Evolutionary conservation across 2,888 invertebrate genomes (phyloP).

Genomic region (Epicampocera succincta): DNA sequence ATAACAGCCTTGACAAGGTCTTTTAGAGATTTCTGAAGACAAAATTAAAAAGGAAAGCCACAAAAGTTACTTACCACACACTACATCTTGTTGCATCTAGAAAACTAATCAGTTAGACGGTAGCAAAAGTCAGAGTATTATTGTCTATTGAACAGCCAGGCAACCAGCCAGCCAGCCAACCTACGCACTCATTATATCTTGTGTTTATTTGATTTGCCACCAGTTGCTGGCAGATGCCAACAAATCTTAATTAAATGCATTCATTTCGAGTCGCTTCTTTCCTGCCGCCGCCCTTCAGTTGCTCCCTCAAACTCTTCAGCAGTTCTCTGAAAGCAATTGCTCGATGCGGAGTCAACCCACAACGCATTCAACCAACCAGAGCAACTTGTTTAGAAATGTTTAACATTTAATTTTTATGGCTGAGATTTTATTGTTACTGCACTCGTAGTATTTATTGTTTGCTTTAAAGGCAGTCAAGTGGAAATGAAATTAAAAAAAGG

Average conservation of each 20-base stretch:
- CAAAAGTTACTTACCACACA: neutral
- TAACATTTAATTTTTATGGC: slow-evolving; percentile 31
- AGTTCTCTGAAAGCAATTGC: slow-evolving; percentile 20
- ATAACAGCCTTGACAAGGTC: slow-evolving; percentile 70
- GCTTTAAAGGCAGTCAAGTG: slow-evolving; percentile 61
- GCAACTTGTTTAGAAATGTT: slow-evolving; percentile 52
- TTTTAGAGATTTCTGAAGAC: slow-evolving; percentile 55
- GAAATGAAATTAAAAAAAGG: slow-evolving; percentile 56
- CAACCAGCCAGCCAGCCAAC: no score
- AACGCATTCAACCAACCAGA: slow-evolving; percentile 38
- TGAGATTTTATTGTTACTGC: slow-evolving; percentile 49
- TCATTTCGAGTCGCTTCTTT: slow-evolving; percentile 45
- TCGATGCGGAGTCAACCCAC: neutral
- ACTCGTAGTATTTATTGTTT: slow-evolving; percentile 53
- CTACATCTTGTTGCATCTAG: neutral
- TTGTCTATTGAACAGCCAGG: slow-evolving; percentile 32
- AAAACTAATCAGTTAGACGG: slow-evolving; percentile 8
- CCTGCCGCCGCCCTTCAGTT: slow-evolving; percentile 32
- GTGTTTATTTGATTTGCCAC: slow-evolving; percentile 38
- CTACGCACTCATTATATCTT: slow-evolving; percentile 19
- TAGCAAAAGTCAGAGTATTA: slow-evolving; percentile 54
- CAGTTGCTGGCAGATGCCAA: slow-evolving; percentile 61
- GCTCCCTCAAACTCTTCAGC: neutral
- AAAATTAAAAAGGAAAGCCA: slow-evolving; percentile 22
- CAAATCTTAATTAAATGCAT: slow-evolving; percentile 68